Base-by-base conservation (phyloP, 2,113 vertebrate genomes). In the Castor canadensis region DNA sequence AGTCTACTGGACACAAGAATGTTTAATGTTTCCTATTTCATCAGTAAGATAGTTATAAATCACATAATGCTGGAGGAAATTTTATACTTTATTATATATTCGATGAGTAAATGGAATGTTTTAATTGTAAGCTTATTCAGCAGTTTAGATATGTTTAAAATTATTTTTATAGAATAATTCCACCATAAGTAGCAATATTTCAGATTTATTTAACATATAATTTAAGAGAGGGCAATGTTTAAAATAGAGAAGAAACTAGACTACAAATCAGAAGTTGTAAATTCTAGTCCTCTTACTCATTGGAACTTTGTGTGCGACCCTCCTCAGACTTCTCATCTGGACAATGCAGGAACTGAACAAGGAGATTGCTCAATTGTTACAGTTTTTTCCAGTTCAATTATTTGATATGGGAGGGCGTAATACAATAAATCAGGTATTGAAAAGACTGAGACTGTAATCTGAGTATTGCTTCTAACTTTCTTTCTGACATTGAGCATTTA, bases 141-240 rank as follows among this genome's bases (percentile, higher is more conserved):
- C 52, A 79, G 66, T 90, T 96, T 67, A 64, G 32, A 81, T 92
- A 76, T 30, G 76, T 82, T 49, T 3, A 72, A 83, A 84, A 52
- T 71, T 82, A 86, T 76, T 95, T 93, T 76, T 81, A 80, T 69
- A 87, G n/a, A 87, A 67, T 77, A 95, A 96, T 96, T 92, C 67
- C 58, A 81, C 72, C n/a, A 56, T 62, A 38, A 40, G 5, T 77
- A 85, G 30, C 60, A 88, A 64, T 77, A 77, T 15, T 20, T 96
- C 43, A 47, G 16, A 49, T 10, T 89, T 95, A 88, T 54, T 93
- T 86, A 95, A 71, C 43, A 67, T 72, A 62, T 60, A 85, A 52
- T 82, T 81, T 91, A 93, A 94, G 24, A 96, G 40, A 85, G 16
- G 17, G 9, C 5, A 22, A 9, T 76, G 32, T 67, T 87, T 96